These are phyloP conservation scores for Zaprionus ghesquierei DNA, from an alignment of 1,140 invertebrate species.

Conservation along the genomic window DNA sequence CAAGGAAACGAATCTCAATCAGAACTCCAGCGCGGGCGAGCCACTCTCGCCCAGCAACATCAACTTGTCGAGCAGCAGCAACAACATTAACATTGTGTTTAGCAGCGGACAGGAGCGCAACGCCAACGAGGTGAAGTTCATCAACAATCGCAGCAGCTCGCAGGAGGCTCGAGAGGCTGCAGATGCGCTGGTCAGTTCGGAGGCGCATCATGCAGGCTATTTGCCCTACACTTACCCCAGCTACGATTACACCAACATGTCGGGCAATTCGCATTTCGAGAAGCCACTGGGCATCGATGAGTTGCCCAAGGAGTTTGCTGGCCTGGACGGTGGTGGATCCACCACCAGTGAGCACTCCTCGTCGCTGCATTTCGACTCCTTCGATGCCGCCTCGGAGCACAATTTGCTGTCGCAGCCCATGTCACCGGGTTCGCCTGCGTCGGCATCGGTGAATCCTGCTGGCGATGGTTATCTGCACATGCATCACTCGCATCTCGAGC, in stretches of 20 bases:
- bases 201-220: conserved; percentile 71
- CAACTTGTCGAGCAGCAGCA: conserved; percentile 78
- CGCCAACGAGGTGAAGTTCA: conserved; percentile 80
- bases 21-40: conserved; percentile 39
- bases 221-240: conserved; percentile 73
- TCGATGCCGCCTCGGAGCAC: conserved; percentile 75
- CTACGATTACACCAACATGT: conserved; percentile 82
- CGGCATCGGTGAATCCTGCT: conserved; percentile 66
- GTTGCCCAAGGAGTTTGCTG: conserved; percentile 61
- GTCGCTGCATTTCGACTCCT: conserved; percentile 73
- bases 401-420: conserved; percentile 69
- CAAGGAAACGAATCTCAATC: conserved; percentile 79
- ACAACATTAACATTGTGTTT: conserved; percentile 80
- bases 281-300: conserved; percentile 76
- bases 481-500: conserved; percentile 63
- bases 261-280: conserved; percentile 73
- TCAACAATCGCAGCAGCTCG: conserved; percentile 58
- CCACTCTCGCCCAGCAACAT: conserved; percentile 76
- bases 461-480: conserved; percentile 64
- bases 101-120: conserved; percentile 61
- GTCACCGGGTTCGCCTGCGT: conserved; percentile 66
- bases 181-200: conserved; percentile 49
- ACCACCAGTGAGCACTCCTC: conserved; percentile 75
- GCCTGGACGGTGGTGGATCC: conserved; percentile 38
- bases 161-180: neutral